These are phyloP conservation scores for Lissonota sp. DNA, from an alignment of 2,888 invertebrate species.

Conservation along the genomic window DNA sequence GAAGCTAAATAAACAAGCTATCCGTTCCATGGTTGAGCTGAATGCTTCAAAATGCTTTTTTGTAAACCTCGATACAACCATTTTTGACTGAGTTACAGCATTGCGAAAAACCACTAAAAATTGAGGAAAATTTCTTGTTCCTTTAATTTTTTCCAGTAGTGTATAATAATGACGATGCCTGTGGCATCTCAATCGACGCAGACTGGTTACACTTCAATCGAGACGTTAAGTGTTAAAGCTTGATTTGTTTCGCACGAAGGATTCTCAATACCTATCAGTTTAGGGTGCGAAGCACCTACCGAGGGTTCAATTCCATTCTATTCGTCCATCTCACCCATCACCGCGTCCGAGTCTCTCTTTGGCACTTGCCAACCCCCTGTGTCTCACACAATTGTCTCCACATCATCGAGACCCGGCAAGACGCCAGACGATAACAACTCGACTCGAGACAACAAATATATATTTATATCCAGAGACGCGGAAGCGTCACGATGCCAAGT, in stretches of 20 bases:
- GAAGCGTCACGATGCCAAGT: too few relatives aligned
- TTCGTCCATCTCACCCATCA: conserved; percentile 39
- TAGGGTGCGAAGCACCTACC: conserved; percentile 40
- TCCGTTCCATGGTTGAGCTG: too few relatives aligned
- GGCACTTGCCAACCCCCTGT: conserved; percentile 22
- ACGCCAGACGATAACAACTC: conserved; percentile 59
- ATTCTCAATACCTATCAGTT: conserved; percentile 60
- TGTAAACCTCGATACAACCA: too few relatives aligned
- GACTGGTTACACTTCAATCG: conserved; percentile 49
- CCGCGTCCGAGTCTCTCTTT: not conserved
- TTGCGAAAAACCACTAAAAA: too few relatives aligned
- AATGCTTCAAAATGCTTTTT: too few relatives aligned
- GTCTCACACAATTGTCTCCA: conserved; percentile 60
- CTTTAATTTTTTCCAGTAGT: too few relatives aligned
- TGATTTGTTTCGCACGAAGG: conserved; percentile 64
- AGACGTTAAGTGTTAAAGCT: conserved; percentile 58
- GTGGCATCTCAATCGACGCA: conserved; percentile 60
- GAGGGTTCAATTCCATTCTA: conserved; percentile 55
- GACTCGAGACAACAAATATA: conserved; percentile 28
- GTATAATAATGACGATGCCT: too few relatives aligned
- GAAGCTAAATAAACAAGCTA: too few relatives aligned
- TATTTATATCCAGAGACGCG: too few relatives aligned
- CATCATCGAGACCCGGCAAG: conserved; percentile 60
- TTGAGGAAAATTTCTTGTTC: too few relatives aligned
- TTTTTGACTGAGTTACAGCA: too few relatives aligned